phyloP scores from a whole-genome alignment of 2,113 vertebrate genomes.

The Sinocyclocheilus anshuiensis region DNA sequence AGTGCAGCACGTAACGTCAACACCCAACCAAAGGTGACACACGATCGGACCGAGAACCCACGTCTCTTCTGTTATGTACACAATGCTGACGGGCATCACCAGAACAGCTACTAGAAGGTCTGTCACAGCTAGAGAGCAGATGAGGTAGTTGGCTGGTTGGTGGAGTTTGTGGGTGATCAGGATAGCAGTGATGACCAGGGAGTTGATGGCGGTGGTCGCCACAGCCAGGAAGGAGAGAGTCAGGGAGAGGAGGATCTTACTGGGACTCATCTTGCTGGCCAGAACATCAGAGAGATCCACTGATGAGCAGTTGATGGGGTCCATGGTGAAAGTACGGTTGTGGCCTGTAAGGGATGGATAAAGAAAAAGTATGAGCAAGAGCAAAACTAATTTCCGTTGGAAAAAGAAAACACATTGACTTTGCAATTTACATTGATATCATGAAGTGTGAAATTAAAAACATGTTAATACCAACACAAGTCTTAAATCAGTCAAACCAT shows the following conservation, averaged over 20 bases:
- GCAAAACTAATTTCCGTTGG: not conserved
- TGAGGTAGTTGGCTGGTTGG: constrained; percentile 86
- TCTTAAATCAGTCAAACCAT: not conserved
- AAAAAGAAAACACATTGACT: not conserved
- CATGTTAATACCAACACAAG: not conserved
- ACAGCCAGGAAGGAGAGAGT: constrained; percentile 80
- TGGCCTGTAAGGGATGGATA: not conserved
- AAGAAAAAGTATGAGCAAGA: not conserved
- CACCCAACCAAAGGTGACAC: constrained; percentile 85
- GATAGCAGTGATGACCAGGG: constrained; percentile 85
- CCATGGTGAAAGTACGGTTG: constrained; percentile 22
- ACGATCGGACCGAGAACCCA: constrained; percentile 84
- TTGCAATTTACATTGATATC: not conserved
- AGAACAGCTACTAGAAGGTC: constrained; percentile 86
- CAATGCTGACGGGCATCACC: constrained; percentile 88
- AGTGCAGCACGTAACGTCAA: constrained; percentile 85
- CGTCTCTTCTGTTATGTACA: constrained; percentile 83
- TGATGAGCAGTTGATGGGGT: constrained; percentile 39
- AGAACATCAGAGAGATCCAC: constrained; percentile 28
- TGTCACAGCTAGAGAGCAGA: constrained; percentile 86
- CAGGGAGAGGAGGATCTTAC: constrained; percentile 80
- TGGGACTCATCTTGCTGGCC: constrained; percentile 24
- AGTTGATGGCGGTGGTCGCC: constrained; percentile 85
- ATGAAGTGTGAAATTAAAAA: not conserved
- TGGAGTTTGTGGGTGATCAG: constrained; percentile 85